phyloP scores from a whole-genome alignment of 2,797 vertebrate genomes.

The Austrolebias charrua region DNA sequence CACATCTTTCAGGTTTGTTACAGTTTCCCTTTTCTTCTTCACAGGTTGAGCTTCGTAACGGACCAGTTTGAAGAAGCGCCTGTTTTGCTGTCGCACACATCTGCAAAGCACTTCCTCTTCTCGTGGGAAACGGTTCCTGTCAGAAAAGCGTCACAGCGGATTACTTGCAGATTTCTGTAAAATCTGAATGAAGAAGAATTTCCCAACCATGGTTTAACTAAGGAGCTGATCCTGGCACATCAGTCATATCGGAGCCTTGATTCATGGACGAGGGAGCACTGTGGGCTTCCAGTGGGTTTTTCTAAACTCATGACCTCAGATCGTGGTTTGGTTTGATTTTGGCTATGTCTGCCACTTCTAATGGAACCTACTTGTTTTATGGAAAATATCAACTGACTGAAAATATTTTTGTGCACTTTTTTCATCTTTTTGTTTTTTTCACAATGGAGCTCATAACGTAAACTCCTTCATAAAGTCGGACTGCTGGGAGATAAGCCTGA shows the following conservation, averaged over 20 bases:
- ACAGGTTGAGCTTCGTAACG: conserved; percentile 25
- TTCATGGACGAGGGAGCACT: conserved; percentile 22
- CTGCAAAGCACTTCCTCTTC: conserved; percentile 21
- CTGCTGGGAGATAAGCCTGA: conserved; percentile 42
- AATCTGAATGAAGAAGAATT: conserved; percentile 13
- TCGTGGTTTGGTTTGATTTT: conserved; percentile 12
- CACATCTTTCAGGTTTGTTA: background rate
- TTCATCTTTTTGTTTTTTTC: background rate
- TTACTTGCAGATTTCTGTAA: conserved; percentile 14
- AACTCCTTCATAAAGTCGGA: conserved; percentile 19
- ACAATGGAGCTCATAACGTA: conserved; percentile 47
- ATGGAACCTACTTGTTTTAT: conserved; percentile 11
- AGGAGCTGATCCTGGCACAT: conserved; percentile 17
- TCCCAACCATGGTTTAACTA: conserved; percentile 19
- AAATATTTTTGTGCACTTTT: background rate
- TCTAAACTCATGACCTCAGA: conserved; percentile 28
- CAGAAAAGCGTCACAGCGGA: conserved; percentile 29
- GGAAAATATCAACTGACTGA: conserved; percentile 23
- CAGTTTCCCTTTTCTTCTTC: conserved; percentile 6
- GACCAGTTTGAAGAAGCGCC: background rate
- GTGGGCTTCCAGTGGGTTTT: conserved; percentile 30
- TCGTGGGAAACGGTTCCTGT: conserved; percentile 6
- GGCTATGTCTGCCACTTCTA: conserved; percentile 12
- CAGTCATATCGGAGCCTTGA: conserved; percentile 54
- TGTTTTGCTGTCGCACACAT: conserved; percentile 7